A percentile compares a stretch with the other conserved stretches of the same genome.
phyloP scores from a whole-genome alignment of 2,797 vertebrate genomes.

The Choloepus didactylus region DNA sequence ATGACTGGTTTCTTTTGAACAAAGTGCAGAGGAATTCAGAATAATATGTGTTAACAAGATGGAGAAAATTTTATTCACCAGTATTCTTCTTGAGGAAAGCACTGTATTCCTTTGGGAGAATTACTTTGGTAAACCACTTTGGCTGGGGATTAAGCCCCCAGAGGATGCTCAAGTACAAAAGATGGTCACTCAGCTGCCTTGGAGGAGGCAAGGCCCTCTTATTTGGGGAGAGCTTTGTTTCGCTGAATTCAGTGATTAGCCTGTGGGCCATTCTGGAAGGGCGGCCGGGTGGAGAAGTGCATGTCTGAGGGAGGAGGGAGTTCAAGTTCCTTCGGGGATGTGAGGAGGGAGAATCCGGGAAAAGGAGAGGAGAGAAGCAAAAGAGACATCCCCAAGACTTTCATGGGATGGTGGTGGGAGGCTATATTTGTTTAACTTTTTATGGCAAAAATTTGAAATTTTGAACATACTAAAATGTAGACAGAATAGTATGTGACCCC shows the following conservation, averaged over 20 bases:
- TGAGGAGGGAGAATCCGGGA: background rate
- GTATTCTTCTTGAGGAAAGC: constrained; percentile 70
- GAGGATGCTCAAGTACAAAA: constrained; percentile 77
- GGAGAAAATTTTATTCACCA: constrained; percentile 82
- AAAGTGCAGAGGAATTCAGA: constrained; percentile 81
- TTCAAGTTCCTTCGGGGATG: constrained; percentile 28
- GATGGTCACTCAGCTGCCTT: constrained; percentile 60
- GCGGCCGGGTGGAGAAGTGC: background rate
- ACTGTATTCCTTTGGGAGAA: constrained; percentile 70
- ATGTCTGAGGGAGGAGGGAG: background rate
- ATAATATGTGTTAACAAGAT: constrained; percentile 84
- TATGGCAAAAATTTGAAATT: background rate
- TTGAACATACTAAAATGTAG: constrained; percentile 45
- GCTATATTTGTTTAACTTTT: background rate
- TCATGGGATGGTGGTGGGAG: background rate
- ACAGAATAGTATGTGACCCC: background rate
- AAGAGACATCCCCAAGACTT: background rate
- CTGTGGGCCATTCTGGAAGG: background rate
- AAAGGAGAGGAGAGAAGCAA: background rate
- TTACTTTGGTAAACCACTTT: constrained; percentile 82
- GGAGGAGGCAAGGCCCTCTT: constrained; percentile 1
- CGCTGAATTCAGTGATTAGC: constrained; percentile 54
- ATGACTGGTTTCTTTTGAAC: constrained; percentile 79
- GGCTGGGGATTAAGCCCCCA: constrained; percentile 72
- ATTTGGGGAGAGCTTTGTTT: constrained; percentile 67